Evolutionary conservation across 2,113 vertebrate species (phyloP).

Genomic region (Petroica traversi): DNA sequence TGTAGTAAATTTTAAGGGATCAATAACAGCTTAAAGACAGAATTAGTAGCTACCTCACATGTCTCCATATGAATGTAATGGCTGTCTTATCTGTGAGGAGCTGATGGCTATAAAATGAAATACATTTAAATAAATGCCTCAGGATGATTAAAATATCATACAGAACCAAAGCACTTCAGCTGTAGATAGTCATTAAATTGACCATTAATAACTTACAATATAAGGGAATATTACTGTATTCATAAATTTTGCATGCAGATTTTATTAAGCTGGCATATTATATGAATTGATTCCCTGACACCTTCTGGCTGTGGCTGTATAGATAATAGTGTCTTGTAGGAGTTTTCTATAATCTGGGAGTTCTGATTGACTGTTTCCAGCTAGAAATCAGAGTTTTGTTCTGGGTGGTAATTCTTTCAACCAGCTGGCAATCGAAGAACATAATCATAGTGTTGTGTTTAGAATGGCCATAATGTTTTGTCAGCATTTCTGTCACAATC

Average conservation of each 20-base stretch:
- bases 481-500: slow-evolving; percentile 37
- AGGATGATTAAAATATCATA: slow-evolving; percentile 79
- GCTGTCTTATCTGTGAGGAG: slow-evolving; percentile 61
- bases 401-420: slow-evolving; percentile 33
- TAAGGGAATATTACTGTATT: slow-evolving; percentile 81
- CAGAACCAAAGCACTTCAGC: slow-evolving; percentile 73
- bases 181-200: slow-evolving; percentile 85
- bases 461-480: slow-evolving; percentile 3
- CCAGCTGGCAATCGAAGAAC: slow-evolving; percentile 22
- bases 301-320: slow-evolving; percentile 70
- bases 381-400: slow-evolving; percentile 57
- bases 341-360: slow-evolving; percentile 67
- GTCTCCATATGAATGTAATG: slow-evolving; percentile 49
- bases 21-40: slow-evolving; percentile 57
- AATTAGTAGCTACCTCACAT: slow-evolving; percentile 60
- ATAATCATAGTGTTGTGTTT: slow-evolving; percentile 47
- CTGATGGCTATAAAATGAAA: slow-evolving; percentile 74
- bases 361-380: slow-evolving; percentile 70
- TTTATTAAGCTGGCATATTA: slow-evolving; percentile 82
- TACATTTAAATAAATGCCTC: slow-evolving; percentile 71
- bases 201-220: slow-evolving; percentile 84
- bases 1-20: slow-evolving; percentile 59
- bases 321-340: slow-evolving; percentile 77
- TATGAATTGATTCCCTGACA: slow-evolving; percentile 81
- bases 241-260: slow-evolving; percentile 85